Evolutionary conservation across 2,797 vertebrate genomes (phyloP), one percentile per base, ranked within the genome.

Genomic region (Euthynnus affinis): DNA sequence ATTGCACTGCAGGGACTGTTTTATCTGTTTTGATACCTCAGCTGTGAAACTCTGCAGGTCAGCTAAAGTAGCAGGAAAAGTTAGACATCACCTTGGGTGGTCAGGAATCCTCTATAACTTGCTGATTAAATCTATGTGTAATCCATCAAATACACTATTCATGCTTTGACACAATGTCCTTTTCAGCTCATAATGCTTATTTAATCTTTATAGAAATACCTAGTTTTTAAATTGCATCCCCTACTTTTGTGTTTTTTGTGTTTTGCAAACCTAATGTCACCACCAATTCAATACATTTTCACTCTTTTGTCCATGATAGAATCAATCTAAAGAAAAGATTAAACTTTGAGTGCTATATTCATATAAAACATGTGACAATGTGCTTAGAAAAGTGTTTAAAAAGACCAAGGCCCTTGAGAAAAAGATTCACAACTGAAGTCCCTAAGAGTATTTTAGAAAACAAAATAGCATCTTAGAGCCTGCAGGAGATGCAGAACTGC

Each of bases 21-120:
- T 59, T 48, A 34, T 72, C 59, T 15, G 23, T 62, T 51, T 42
- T 67, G 44, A 59, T 53, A 59, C 29, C 29, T 71, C 53, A 37
- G 68, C 49, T 40, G 17, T 59, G 29, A 9, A 67, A 40, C 59
- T 59, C 51, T 57, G 65, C 37, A 23, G 52, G 44, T 71, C n/a
- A 51, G 22, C 34, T 14, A 5, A 58, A 53, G 66, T 27, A n/a
- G 13, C 23, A 27, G n/a, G 3, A 64, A 9, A 5, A 53, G 44
- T 15, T 23, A 13, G 56, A 52, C 23, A 51, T 29, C 15, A 22
- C 20, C 51, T 34, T 29, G 5, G 53, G 52, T 49, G 29, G 68
- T 42, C 15, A 44, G 23, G 49, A 63, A 17, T 6, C 2, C 32
- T 40, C 23, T 5, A 8, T 3, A 34, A 29, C n/a, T 48, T 29